These are phyloP conservation scores for Zaprionus inermis DNA, from an alignment of 1,140 invertebrate species.

Conservation along the genomic window DNA sequence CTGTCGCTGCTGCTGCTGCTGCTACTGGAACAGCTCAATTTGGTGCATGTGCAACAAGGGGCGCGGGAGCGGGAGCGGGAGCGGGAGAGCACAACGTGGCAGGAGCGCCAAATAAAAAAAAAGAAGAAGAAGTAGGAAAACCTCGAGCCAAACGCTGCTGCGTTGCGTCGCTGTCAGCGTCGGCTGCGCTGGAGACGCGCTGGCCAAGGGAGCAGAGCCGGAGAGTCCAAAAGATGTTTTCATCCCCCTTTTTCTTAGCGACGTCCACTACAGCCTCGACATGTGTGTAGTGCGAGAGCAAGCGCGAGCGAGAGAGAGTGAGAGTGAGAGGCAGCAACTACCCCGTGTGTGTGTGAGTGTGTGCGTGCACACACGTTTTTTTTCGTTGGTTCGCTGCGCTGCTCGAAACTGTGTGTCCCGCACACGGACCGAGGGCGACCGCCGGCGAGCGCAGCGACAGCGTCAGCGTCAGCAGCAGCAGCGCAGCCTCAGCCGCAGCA, in stretches of 20 bases:
- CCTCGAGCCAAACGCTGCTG: neutral
- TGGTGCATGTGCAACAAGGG: slow-evolving; percentile 37
- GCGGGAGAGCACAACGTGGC: slow-evolving; percentile 7
- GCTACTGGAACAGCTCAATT: slow-evolving; percentile 44
- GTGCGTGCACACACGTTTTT: slow-evolving; percentile 62
- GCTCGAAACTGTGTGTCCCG: slow-evolving; percentile 23
- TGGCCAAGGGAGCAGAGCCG: slow-evolving; percentile 37
- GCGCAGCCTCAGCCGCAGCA: slow-evolving; percentile 5
- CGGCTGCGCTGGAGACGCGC: slow-evolving; percentile 21
- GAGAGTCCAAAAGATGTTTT: slow-evolving; percentile 58
- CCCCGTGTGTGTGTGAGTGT: slow-evolving; percentile 30
- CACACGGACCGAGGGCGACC: slow-evolving; percentile 44
- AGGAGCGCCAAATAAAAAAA: slow-evolving; percentile 43
- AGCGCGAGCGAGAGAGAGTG: slow-evolving; percentile 27
- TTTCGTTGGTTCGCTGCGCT: slow-evolving; percentile 26
- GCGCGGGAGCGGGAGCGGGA: slow-evolving; percentile 4
- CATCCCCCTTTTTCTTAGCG: slow-evolving; percentile 73
- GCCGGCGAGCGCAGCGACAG: slow-evolving; percentile 38
- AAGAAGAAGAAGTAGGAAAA: neutral
- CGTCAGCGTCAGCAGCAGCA: slow-evolving; percentile 54
- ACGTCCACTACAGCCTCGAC: slow-evolving; percentile 63
- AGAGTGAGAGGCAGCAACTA: slow-evolving; percentile 55
- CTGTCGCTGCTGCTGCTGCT: slow-evolving; percentile 18
- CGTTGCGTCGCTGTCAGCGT: neutral
- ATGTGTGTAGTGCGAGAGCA: slow-evolving; percentile 10